Evolutionary conservation across 2,113 vertebrate genomes (phyloP), one percentile per base, ranked within the genome.

Genomic region (Mellivora capensis): DNA sequence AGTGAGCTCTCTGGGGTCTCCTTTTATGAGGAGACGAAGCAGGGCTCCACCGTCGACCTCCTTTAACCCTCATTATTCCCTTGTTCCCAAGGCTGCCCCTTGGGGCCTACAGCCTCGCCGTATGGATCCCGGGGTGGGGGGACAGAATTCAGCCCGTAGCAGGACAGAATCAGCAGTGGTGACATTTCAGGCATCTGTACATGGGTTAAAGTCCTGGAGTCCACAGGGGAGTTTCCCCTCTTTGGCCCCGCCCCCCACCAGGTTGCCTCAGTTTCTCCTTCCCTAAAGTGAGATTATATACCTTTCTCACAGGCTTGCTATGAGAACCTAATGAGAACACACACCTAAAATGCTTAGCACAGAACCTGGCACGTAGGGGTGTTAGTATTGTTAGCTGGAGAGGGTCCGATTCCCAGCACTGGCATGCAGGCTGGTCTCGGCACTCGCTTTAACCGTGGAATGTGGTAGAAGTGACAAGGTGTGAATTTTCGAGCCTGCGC

Each of bases 401-500:
- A 15, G 25, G 2, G 31, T 34, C 77, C 44, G 0, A 27, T 91
- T 57, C 37, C 44, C 17, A 1, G 1, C 37, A 10, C 47, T 13
- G 10, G 29, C 39, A 31, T 3, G 1, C 1, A 0, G 1, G 47
- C 20, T 15, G 44, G 52, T 37, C 69, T 76, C 6, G 0, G 18
- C 25, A 39, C 31, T 37, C 18, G 57, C 44, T 64, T 74, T 9
- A 15, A 52, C 54, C 42, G 2, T 6, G 61, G 34, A 59, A 31
- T 13, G n/a, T 18, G n/a, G n/a, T 4, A 3, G 31, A 29, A 29
- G 47, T 14, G 6, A 49, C 81, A 31, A 44, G 62, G 57, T 15
- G 37, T 52, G 59, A 17, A 34, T 17, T 39, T 49, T 27, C 39
- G 54, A 34, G 61, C 39, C 6, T 0, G 23, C 1, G 14, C 13